Evolutionary conservation across 2,888 invertebrate genomes (phyloP), one percentile per base, ranked within the genome.

Genomic region (Chelonus formosanus): DNA sequence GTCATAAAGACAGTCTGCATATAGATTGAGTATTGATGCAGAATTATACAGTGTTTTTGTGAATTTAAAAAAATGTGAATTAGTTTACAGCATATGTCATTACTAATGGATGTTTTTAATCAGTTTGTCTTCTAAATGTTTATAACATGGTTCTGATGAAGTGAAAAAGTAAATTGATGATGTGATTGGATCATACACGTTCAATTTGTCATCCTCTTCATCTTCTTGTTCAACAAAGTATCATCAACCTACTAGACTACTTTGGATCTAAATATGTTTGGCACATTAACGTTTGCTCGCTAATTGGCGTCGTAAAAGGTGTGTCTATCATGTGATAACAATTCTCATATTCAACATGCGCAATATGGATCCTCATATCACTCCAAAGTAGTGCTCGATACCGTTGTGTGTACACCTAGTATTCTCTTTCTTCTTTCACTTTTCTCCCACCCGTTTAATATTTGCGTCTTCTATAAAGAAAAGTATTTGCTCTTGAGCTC

Each of bases 361-460:
- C 31, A 31, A 32, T 32, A 31, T 6, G 3, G 32, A 5, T 31
- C 35, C 5, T 53, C 5, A 40, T 5, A 10, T 31, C 35, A 36
- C 59, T 8, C 64, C 60, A 45, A 71, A 70, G 70, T 70, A 68
- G 70, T 70, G 62, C 68, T 70, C 67, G 67, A 63, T 70, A 68
- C 71, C 71, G 71, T 70, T 71, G 67, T 20, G 20, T 45, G 31
- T 48, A 48, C 8, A 48, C 10, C n/a, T 6, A 20, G 48, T 20
- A 20, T 20, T 20, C 20, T 20, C 20, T 20, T 20, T 20, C 20
- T 20, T 48, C 10, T 56, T 47, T 64, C 45, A 53, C 43, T 50
- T 43, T n/a, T 59, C 55, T 36, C 50, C 44, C 7, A 44, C 47
- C 48, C 32, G 40, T 58, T 59, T 35, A 35, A 40, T 60, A 59